These are phyloP conservation scores for Ia io DNA, from an alignment of 2,113 vertebrate genomes.

Conservation along the genomic window DNA sequence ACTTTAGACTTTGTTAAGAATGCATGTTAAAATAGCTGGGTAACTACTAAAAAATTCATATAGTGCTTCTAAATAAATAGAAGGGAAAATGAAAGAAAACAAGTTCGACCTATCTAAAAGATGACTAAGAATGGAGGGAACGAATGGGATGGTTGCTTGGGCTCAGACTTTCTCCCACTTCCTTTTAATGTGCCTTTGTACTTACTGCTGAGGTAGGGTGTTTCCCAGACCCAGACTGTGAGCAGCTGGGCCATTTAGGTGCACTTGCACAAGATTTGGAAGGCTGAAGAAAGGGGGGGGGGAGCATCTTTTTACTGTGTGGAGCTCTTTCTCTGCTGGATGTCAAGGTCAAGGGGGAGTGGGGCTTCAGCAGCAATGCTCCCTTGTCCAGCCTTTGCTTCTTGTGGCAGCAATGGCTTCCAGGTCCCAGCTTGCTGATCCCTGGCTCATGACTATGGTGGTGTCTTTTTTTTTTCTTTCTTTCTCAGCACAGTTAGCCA, in stretches of 20 bases:
- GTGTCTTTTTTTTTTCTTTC: too few relatives aligned
- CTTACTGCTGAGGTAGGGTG: not conserved
- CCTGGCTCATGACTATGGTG: not conserved
- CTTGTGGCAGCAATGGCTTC: not conserved
- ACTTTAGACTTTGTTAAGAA: conserved; percentile 26
- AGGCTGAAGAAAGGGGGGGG: not conserved
- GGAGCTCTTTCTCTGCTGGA: not conserved
- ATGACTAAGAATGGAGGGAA: not conserved
- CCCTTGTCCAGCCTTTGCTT: not conserved
- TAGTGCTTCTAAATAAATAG: not conserved
- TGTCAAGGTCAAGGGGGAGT: not conserved
- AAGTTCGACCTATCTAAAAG: not conserved
- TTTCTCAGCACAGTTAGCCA: not conserved
- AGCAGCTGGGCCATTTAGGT: not conserved
- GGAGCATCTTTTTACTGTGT: not conserved
- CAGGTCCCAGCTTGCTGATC: not conserved
- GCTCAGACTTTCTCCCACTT: not conserved
- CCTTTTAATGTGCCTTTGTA: not conserved
- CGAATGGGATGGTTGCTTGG: not conserved
- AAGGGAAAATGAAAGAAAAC: not conserved
- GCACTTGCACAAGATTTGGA: not conserved
- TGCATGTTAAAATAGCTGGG: not conserved
- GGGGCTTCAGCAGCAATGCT: not conserved
- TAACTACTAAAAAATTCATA: conserved; percentile 25
- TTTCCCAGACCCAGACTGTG: not conserved